A percentile compares a stretch with the other conserved stretches of the same genome.
Conservation (phyloP, 1,140 invertebrate genomes). For the Hermetia illucens region DNA sequence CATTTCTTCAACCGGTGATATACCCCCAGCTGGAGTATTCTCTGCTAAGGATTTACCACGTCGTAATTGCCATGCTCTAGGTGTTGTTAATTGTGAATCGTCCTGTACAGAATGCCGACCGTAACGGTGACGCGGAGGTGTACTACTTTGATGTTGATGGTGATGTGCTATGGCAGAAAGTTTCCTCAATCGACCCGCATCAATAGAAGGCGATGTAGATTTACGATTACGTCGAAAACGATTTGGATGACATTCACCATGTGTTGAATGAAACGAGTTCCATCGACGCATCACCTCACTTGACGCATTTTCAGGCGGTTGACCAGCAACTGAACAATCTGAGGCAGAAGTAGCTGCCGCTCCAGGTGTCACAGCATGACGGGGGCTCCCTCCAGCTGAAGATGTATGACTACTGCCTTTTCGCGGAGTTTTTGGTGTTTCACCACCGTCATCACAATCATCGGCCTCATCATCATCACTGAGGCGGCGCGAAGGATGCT, state of each 20-base stretch:
- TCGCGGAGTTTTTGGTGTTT: too few species aligned
- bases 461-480: too few species aligned
- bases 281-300: conserved; percentile 26
- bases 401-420: too few species aligned
- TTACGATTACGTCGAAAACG: conserved; percentile 6
- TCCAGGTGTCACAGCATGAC: not conserved
- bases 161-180: not conserved
- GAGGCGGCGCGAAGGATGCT: too few species aligned
- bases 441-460: too few species aligned
- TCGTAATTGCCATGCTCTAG: not conserved
- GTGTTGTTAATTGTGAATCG: too few species aligned
- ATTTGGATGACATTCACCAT: conserved; percentile 8
- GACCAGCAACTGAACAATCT: conserved; percentile 17
- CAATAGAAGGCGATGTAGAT: conserved; percentile 5
- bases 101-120: not conserved
- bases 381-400: not conserved
- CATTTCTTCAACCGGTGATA: not conserved
- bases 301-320: too few species aligned
- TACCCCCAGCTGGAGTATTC: not conserved
- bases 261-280: conserved; percentile 36
- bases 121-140: too few species aligned
- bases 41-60: not conserved
- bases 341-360: not conserved
- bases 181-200: not conserved
- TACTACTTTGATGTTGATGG: not conserved